A percentile compares a stretch with the other conserved stretches of the same genome.
Evolutionary conservation across 2,113 vertebrate genomes (phyloP).

Genomic region (Hylia prasina): DNA sequence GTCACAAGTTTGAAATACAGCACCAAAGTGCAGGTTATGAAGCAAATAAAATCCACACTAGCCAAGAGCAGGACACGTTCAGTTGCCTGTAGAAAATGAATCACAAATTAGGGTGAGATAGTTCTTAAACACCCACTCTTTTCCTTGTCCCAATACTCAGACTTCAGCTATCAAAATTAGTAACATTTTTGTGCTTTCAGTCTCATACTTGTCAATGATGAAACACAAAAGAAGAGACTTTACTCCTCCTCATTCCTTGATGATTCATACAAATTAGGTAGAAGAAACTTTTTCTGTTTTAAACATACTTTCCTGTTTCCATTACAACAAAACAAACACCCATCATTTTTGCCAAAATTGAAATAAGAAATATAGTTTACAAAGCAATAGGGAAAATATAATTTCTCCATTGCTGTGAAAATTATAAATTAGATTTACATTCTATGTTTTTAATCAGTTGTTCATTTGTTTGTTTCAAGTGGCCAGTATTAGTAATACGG

Average conservation of each 20-base stretch:
- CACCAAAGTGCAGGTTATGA: not conserved
- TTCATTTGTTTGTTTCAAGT: not conserved
- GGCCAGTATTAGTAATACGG: not conserved
- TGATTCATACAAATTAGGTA: not conserved
- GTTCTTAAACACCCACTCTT: not conserved
- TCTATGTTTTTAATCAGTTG: fast-evolving
- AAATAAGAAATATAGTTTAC: not conserved
- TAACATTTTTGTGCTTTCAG: not conserved
- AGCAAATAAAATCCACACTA: not conserved
- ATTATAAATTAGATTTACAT: not conserved
- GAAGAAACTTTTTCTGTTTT: not conserved
- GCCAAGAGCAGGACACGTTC: fast-evolving
- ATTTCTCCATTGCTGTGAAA: not conserved
- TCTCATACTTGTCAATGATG: not conserved
- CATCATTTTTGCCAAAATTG: not conserved
- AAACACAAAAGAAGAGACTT: not conserved
- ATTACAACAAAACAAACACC: fast-evolving
- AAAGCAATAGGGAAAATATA: not conserved
- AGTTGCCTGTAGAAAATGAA: not conserved
- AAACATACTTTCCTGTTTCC: not conserved
- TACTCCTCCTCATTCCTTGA: not conserved
- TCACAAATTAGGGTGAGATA: not conserved
- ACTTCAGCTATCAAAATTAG: not conserved
- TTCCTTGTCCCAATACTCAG: fast-evolving
- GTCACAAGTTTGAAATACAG: not conserved